Conservation (phyloP, 2,113 vertebrate species). For the Myanophis thanlyinensis region DNA sequence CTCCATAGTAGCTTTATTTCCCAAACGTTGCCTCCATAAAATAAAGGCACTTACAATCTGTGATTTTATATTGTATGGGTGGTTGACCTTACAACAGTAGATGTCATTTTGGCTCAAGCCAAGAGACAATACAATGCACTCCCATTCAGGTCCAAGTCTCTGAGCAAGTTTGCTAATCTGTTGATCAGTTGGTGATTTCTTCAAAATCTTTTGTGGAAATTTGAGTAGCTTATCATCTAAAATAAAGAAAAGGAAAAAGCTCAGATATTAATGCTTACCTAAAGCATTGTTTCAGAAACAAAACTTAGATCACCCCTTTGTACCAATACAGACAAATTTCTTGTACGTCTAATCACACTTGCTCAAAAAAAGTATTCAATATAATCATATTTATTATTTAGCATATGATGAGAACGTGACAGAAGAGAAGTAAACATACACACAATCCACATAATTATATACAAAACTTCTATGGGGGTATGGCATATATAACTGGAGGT, state of each 20-base stretch:
- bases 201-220: constrained; percentile 67
- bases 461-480: neutral
- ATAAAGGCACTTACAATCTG: constrained; percentile 84
- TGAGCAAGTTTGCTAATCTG: constrained; percentile 83
- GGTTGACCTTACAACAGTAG: constrained; percentile 83
- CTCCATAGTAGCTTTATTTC: constrained; percentile 79
- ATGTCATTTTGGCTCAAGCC: constrained; percentile 80
- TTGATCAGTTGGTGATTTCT: constrained; percentile 78
- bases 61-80: constrained; percentile 76
- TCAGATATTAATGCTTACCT: neutral
- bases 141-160: constrained; percentile 83
- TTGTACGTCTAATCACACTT: neutral
- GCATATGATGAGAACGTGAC: neutral
- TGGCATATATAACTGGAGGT: neutral
- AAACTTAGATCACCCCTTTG: neutral
- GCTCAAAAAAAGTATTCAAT: neutral
- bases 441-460: neutral
- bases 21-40: constrained; percentile 80
- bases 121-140: constrained; percentile 79
- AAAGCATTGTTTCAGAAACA: constrained; percentile 11
- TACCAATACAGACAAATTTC: neutral
- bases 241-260: constrained; percentile 1
- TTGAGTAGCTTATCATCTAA: constrained; percentile 56
- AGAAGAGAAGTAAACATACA: neutral
- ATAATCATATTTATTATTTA: neutral